Conservation (phyloP, 1,140 invertebrate species). For the Fopius arisanus region DNA sequence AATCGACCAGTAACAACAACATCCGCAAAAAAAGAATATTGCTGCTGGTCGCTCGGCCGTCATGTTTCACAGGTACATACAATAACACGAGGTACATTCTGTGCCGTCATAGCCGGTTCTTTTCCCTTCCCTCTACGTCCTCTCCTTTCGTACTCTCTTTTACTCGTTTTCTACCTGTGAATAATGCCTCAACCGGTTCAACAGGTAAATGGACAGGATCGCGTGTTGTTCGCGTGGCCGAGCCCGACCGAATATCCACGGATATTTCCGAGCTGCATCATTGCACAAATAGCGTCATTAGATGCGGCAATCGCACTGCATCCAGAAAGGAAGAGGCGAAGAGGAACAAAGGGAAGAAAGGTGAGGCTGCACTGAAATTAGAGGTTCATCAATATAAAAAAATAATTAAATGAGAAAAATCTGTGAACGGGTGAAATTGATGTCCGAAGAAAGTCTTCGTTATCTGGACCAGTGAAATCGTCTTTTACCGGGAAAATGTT, state of each 20-base stretch:
- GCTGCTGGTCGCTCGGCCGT: conserved; percentile 15
- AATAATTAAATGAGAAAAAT: not conserved
- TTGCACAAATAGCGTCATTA: conserved; percentile 59
- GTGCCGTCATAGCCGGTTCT: not conserved
- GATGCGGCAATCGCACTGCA: conserved; percentile 45
- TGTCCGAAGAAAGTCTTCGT: not conserved
- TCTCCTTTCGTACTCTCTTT: not conserved
- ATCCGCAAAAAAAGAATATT: not conserved
- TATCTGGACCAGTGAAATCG: too few relatives aligned
- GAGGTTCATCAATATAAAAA: not conserved
- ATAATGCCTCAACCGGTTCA: conserved; percentile 32
- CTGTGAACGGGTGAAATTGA: not conserved
- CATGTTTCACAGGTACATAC: conserved; percentile 1
- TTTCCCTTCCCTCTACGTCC: not conserved
- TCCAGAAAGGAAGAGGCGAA: conserved; percentile 19
- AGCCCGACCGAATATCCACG: conserved; percentile 43
- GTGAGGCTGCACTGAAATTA: not conserved
- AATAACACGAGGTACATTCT: not conserved
- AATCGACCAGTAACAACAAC: not conserved
- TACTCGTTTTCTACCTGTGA: not conserved
- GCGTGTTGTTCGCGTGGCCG: conserved; percentile 63
- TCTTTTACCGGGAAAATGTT: not conserved
- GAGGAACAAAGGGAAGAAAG: not conserved
- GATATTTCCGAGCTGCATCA: conserved; percentile 47
- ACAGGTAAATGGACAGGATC: conserved; percentile 47